These are phyloP conservation scores for Echinarachnius parma DNA, from an alignment of 53 echinoderm and acorn worm genomes.

Conservation along the genomic window DNA sequence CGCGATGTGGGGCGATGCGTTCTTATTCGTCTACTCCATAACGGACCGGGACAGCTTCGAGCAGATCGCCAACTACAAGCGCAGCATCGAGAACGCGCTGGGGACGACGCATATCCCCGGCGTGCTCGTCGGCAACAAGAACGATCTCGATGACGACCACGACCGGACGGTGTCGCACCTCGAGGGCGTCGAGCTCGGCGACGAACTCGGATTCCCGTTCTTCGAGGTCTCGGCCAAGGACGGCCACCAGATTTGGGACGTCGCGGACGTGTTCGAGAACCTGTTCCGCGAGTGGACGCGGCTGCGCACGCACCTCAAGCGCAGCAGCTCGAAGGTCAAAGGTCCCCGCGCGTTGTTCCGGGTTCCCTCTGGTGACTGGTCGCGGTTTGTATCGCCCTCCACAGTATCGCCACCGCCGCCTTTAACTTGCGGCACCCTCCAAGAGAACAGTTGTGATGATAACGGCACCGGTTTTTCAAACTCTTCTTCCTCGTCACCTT, in stretches of 20 bases:
- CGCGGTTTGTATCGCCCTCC: neutral
- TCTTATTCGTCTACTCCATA: slow-evolving; percentile 78
- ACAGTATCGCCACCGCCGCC: neutral
- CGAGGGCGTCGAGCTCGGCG: slow-evolving; percentile 68
- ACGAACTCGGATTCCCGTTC: slow-evolving; percentile 61
- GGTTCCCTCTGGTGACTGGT: neutral
- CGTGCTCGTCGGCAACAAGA: slow-evolving; percentile 79
- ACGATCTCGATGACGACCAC: slow-evolving; percentile 51
- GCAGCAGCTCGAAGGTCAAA: too few relatives aligned
- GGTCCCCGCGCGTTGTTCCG: slow-evolving; percentile 3
- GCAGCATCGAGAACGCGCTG: slow-evolving; percentile 57
- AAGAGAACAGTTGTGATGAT: too few relatives aligned
- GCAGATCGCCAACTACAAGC: slow-evolving; percentile 49
- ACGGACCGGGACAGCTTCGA: slow-evolving; percentile 75
- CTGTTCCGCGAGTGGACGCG: slow-evolving; percentile 68
- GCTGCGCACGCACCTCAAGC: slow-evolving; percentile 19
- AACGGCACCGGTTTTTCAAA: too few relatives aligned
- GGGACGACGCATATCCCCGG: slow-evolving; percentile 49
- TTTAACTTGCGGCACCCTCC: too few relatives aligned
- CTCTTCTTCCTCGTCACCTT: neutral
- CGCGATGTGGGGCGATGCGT: slow-evolving; percentile 83
- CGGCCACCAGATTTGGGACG: slow-evolving; percentile 67
- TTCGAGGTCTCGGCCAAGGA: slow-evolving; percentile 85
- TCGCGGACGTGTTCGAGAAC: slow-evolving; percentile 69
- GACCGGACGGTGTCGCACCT: slow-evolving; percentile 59